A percentile compares a stretch with the other conserved stretches of the same genome.
phyloP scores from a whole-genome alignment of 1,140 invertebrate species.

The Pomacea maculata region DNA sequence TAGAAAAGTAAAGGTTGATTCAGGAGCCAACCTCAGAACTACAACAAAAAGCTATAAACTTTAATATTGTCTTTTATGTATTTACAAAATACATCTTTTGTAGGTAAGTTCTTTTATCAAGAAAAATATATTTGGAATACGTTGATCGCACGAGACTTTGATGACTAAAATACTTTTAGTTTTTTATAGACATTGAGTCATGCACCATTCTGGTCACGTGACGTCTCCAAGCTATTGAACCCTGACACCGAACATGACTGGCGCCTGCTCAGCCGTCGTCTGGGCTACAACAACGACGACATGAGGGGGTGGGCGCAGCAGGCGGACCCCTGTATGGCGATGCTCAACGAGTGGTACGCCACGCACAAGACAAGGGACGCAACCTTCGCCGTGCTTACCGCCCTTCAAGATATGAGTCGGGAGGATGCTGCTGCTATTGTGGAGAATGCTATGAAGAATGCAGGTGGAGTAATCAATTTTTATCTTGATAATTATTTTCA shows the following conservation, averaged over 20 bases:
- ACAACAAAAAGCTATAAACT: neutral
- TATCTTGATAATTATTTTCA: too few relatives aligned
- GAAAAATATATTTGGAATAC: too few relatives aligned
- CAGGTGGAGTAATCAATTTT: slow-evolving; percentile 32
- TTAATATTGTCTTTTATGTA: too few relatives aligned
- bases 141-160: too few relatives aligned
- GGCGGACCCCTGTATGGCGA: slow-evolving; percentile 55
- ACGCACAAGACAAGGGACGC: slow-evolving; percentile 58
- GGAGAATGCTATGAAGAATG: slow-evolving; percentile 56
- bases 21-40: neutral
- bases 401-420: slow-evolving; percentile 54
- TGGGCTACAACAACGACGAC: slow-evolving; percentile 56
- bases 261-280: slow-evolving; percentile 50
- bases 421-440: slow-evolving; percentile 54
- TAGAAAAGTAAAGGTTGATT: neutral
- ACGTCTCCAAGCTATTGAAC: slow-evolving; percentile 54
- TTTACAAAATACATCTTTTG: too few relatives aligned
- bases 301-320: slow-evolving; percentile 55
- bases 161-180: neutral
- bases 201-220: slow-evolving; percentile 54
- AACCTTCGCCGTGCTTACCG: slow-evolving; percentile 45
- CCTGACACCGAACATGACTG: slow-evolving; percentile 53
- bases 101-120: too few relatives aligned
- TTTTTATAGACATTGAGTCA: slow-evolving; percentile 49
- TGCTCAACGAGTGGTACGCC: slow-evolving; percentile 60